Base-by-base conservation (phyloP, 2,113 vertebrate genomes). In the Prunella fulvescens region DNA sequence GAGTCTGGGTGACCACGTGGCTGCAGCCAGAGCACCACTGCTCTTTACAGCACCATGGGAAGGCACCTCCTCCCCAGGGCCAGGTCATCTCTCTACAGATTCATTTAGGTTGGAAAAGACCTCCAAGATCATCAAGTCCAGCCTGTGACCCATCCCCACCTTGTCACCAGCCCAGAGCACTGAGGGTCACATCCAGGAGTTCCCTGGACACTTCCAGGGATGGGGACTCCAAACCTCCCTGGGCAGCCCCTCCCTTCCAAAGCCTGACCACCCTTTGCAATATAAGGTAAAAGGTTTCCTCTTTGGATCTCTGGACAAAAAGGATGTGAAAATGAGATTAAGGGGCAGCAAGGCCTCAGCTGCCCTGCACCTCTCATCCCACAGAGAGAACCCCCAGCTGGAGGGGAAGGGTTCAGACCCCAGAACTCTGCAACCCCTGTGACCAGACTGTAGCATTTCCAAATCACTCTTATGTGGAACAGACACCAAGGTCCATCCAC, bases 1-100 rank as follows among this genome's bases (percentile, higher is more conserved):
- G 2, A 7, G 29, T 1, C 66, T 0, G 2, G 14, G 26, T 0
- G 0, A 45, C 35, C 76, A 19, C 2, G 0, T 0, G 6, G 25
- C 74, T 10, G 51, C 65, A 61, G 54, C 14, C 3, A 25, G 45
- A 31, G 15, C 47, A 37, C 33, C 3, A 1, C 60, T 17, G 47
- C 35, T 53, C 42, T 6, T 14, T 4, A 48, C 37, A 53, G 64
- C 29, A 33, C 62, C 44, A 10, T 24, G 8, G 20, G 44, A 67
- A 60, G 12, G 42, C 48, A 29, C 9, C 48, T 48, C 40, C 57
- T 48, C 2, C 31, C 53, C 45, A 57, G 0, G 1, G 62, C 42
- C 39, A 54, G 17, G 11, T 1, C n/a, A 16, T 5, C 64, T 33
- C 76, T 26, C 14, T 5, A 50, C 26, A 44, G 35, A 37, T 57